Evolutionary conservation across 2,888 invertebrate species (phyloP).

Genomic region (Drosophila kambysellisi): DNA sequence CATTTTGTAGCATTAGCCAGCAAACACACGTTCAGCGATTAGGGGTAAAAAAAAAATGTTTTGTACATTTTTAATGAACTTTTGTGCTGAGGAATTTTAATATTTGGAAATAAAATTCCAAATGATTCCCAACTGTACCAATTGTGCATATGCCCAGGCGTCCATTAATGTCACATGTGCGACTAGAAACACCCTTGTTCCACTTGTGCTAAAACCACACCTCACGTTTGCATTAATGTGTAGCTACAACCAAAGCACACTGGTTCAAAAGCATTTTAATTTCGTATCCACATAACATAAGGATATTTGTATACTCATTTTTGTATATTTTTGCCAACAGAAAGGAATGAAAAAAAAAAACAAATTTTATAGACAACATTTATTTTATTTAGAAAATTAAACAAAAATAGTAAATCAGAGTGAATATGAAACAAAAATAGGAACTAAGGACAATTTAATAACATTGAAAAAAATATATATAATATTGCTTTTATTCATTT

Average conservation of each 20-base stretch:
- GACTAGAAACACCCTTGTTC: slow-evolving; percentile 27
- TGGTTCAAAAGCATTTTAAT: slow-evolving; percentile 14
- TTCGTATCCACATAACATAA: not conserved
- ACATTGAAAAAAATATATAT: not conserved
- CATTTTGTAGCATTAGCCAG: slow-evolving; percentile 31
- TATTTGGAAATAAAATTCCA: slow-evolving; percentile 1
- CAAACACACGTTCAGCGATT: slow-evolving; percentile 8
- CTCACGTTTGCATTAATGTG: slow-evolving; percentile 5
- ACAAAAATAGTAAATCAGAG: not conserved
- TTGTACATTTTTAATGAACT: slow-evolving; percentile 11
- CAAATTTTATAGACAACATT: not conserved
- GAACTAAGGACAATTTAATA: not conserved
- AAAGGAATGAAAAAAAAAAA: not conserved
- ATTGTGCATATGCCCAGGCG: not conserved
- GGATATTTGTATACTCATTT: not conserved
- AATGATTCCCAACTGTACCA: slow-evolving; percentile 2
- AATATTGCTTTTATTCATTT: not conserved
- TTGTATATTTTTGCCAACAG: not conserved
- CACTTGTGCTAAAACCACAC: slow-evolving; percentile 28
- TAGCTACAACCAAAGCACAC: slow-evolving; percentile 15
- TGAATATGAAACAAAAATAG: not conserved
- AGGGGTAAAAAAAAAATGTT: slow-evolving; percentile 10
- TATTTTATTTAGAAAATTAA: not conserved
- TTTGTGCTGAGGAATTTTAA: slow-evolving; percentile 32
- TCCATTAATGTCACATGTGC: slow-evolving; percentile 7